These are phyloP conservation scores for Erythrocebus patas DNA, from an alignment of 2,113 vertebrate species.

Conservation along the genomic window DNA sequence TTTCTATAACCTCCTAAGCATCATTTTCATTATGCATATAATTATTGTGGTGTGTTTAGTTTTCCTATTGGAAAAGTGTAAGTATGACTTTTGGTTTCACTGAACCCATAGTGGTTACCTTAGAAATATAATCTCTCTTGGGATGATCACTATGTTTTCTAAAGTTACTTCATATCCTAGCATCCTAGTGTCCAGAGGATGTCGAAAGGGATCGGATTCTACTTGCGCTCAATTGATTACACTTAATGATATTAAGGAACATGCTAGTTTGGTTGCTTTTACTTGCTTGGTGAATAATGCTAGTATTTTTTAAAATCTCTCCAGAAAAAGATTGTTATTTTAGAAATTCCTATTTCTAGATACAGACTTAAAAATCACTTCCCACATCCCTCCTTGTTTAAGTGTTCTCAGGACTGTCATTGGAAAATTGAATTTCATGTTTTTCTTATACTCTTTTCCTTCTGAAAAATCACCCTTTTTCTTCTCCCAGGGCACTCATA, in stretches of 20 bases:
- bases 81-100: background rate
- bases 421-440: background rate
- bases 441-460: background rate
- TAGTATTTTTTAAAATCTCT: background rate
- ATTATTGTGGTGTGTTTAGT: background rate
- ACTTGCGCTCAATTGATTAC: background rate
- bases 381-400: background rate
- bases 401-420: background rate
- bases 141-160: background rate
- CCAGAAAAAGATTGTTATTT: background rate
- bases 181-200: background rate
- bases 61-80: background rate
- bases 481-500: background rate
- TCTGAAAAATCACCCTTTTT: background rate
- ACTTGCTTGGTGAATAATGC: background rate
- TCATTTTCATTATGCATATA: background rate
- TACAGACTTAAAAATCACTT: background rate
- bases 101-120: background rate
- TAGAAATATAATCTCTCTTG: background rate
- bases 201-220: background rate
- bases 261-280: background rate
- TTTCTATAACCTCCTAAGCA: background rate
- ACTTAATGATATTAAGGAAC: background rate
- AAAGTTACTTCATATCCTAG: background rate
- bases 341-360: conserved; percentile 2